A percentile compares a stretch with the other conserved stretches of the same genome.
phyloP scores from a whole-genome alignment of 1,140 invertebrate genomes.

The Heliconius hewitsoni region DNA sequence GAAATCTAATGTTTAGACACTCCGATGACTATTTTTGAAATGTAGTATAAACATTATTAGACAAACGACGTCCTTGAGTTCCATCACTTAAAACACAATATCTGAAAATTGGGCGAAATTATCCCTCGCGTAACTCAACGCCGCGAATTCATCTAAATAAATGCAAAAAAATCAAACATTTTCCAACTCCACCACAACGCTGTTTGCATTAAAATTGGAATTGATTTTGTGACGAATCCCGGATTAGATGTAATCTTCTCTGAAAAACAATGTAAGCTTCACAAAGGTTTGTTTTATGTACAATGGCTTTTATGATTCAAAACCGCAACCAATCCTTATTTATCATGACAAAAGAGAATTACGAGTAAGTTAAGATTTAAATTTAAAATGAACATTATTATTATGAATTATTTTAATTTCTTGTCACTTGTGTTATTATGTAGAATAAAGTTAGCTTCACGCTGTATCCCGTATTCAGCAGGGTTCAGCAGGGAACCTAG shows the following conservation, averaged over 20 bases:
- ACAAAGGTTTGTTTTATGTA: constrained; percentile 12
- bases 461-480: too few species aligned
- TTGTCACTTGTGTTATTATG: background rate
- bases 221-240: constrained; percentile 8
- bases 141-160: background rate
- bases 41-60: too few species aligned
- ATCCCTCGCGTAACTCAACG: background rate
- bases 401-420: background rate
- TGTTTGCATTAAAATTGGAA: background rate
- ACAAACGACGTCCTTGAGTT: too few species aligned
- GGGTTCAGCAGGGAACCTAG: too few species aligned
- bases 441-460: too few species aligned
- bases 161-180: background rate
- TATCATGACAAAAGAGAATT: constrained; percentile 19
- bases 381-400: background rate
- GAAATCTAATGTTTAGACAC: too few species aligned
- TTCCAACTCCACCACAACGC: background rate
- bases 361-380: background rate
- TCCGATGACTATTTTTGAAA: too few species aligned
- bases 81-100: too few species aligned
- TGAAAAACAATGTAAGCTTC: constrained; percentile 11
- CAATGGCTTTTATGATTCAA: constrained; percentile 9
- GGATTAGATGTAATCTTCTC: constrained; percentile 7
- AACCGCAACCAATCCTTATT: constrained; percentile 17
- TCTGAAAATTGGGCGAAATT: background rate